Evolutionary conservation across 1,140 invertebrate genomes (phyloP), one percentile per base, ranked within the genome.

Genomic region (Belonocnema kinseyi): DNA sequence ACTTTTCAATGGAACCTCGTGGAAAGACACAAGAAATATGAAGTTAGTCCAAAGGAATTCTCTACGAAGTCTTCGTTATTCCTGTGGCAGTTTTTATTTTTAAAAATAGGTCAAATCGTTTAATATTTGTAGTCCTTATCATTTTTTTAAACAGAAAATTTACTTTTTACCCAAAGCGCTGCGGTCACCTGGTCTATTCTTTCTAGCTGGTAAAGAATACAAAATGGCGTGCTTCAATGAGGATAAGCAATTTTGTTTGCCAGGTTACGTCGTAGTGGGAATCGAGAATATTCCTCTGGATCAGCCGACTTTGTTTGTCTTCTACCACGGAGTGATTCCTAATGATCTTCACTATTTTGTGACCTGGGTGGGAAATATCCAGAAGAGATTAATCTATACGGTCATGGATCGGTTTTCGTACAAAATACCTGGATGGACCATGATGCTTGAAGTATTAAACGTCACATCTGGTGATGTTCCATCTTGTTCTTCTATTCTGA

Each of bases 281-380:
- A 80, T 99, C 58, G 97, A 99, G 88, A 98, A 99, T 88, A 95
- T 99, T 77, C 98, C 99, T 3, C 93, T 94, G 17, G 91, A 94
- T 74, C 95, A 96, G 11, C 94, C 97, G 80, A 98, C 96, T 66
- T 91, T 99, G 40, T 93, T 99, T 75, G 95, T 99, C 70, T 99
- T 98, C 89, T 99, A 99, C 88, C 99, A 99, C 92, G 99, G 98
- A 33, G 97, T 98, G 11, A 94, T 99, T 80, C 99, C 99, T 7
- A 94, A 99, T 70, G 99, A 99, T 91, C 93, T 99, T 88, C 99
- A 99, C 91, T 99, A 99, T 93, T 94, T 99, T 82, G 94, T 97
- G 78, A 94, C 98, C 0, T 95, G 97, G 88, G 94, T 96, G 87
- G 92, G 97, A 80, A 88, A 99, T 33, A 93, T 95, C 83, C 97